Evolutionary conservation across 2,888 invertebrate genomes (phyloP).

Genomic region (Plebejus anna): DNA sequence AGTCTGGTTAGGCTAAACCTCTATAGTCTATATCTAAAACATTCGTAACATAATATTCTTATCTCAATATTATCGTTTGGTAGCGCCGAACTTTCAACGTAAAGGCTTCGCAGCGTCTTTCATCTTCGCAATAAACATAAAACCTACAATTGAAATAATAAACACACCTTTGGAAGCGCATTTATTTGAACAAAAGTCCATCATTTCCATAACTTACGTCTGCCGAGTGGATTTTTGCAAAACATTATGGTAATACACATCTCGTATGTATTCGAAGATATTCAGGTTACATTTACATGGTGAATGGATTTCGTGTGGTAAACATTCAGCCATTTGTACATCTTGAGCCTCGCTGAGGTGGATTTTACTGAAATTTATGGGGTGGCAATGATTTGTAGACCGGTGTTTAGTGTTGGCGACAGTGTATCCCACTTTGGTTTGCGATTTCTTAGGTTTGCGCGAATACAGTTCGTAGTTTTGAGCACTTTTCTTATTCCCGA

Average conservation of each 20-base stretch:
- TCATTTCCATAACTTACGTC: slow-evolving; percentile 30
- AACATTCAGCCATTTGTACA: slow-evolving; percentile 32
- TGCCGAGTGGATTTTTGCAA: slow-evolving; percentile 31
- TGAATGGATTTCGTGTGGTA: slow-evolving; percentile 32
- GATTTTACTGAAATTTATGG: slow-evolving; percentile 29
- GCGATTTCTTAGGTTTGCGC: neutral
- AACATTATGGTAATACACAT: slow-evolving; percentile 33
- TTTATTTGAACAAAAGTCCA: slow-evolving; percentile 29
- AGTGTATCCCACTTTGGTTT: neutral
- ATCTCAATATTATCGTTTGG: neutral
- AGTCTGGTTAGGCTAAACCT: no score
- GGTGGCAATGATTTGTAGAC: slow-evolving; percentile 8
- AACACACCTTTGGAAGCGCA: slow-evolving; percentile 21
- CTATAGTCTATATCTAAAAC: neutral
- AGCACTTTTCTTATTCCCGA: neutral
- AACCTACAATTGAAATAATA: slow-evolving; percentile 21
- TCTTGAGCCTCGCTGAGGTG: slow-evolving; percentile 30
- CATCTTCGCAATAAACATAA: slow-evolving; percentile 7
- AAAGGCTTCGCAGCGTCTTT: neutral
- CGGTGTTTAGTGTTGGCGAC: neutral
- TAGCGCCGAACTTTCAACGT: neutral
- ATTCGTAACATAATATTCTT: neutral
- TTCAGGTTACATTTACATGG: slow-evolving; percentile 33
- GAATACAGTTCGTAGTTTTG: no score
- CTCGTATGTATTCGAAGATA: slow-evolving; percentile 32